Evolutionary conservation across 2,797 vertebrate genomes (phyloP), one percentile per base, ranked within the genome.

Genomic region (Lemur catta): DNA sequence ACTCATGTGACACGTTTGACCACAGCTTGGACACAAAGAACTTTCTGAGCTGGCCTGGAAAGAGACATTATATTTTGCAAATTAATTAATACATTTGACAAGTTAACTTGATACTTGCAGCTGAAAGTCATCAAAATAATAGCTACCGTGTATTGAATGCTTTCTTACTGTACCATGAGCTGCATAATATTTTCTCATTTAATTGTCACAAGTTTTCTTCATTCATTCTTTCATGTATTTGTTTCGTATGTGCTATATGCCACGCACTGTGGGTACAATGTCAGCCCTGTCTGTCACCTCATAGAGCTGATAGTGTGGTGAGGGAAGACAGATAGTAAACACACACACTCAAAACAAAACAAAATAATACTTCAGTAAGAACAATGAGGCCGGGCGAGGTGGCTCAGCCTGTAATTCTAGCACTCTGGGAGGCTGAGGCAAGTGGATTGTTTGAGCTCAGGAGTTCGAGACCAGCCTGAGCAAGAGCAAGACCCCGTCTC

Each of bases 41-140:
- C 75, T 97, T 97, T 96, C 97, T 76, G 97, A 92, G 93, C 97
- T 9, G 1, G 93, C 52, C 98, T 98, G 97, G 69, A 98, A 98
- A 63, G 1, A 50, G 72, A 1, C 28, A 95, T 57, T 71, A 78
- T 15, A 86, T 94, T 89, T 96, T 85, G 55, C 48, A 81, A 93
- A 79, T 69, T 10, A 91, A n/a, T 55, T 65, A 65, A 65, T n/a
- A 65, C 13, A 65, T 18, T 65, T 13, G 63, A 35, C 4, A 85
- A 41, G 26, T 86, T 75, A 76, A 78, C 84, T 74, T 89, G 46
- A 41, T 84, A 86, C 35, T 93, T 86, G 9, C 2, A 6, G 10
- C 13, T 48, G n/a, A 93, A 15, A 57, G 14, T 48, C 61, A 74
- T 88, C 26, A 48, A 78, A 61, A 85, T 57, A 81, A 93, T 38